Percentiles rank a stretch among this genome's conserved stretches.
Conservation (phyloP, 2,113 vertebrate species). For the Oxyura jamaicensis region DNA sequence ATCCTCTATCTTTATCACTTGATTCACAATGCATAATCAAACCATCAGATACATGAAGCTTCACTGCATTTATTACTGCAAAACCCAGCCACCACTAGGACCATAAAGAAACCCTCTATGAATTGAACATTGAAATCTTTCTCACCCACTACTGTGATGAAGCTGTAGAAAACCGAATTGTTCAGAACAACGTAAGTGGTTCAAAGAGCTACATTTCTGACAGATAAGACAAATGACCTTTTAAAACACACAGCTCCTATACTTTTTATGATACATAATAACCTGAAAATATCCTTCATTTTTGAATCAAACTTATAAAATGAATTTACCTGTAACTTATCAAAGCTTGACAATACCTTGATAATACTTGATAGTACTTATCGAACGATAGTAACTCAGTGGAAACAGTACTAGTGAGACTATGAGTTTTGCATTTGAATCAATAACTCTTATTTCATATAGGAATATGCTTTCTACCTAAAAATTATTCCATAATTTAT, state of each 20-base stretch:
- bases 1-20: neutral
- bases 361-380: neutral
- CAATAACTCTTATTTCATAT: accelerated
- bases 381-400: neutral
- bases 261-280: neutral
- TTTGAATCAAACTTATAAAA: neutral
- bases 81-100: neutral
- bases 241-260: neutral
- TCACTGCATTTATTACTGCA: neutral
- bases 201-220: neutral
- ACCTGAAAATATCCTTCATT: neutral
- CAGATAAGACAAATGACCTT: neutral
- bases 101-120: neutral
- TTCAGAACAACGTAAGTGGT: neutral
- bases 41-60: neutral
- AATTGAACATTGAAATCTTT: neutral
- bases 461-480: neutral
- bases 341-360: neutral
- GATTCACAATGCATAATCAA: neutral
- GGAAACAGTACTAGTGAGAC: neutral
- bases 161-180: neutral
- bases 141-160: neutral
- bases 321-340: neutral
- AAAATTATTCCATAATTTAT: neutral
- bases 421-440: neutral